A percentile compares a stretch with the other conserved stretches of the same genome.
phyloP scores from a whole-genome alignment of 2,797 vertebrate species.

The Anguilla pacifica region DNA sequence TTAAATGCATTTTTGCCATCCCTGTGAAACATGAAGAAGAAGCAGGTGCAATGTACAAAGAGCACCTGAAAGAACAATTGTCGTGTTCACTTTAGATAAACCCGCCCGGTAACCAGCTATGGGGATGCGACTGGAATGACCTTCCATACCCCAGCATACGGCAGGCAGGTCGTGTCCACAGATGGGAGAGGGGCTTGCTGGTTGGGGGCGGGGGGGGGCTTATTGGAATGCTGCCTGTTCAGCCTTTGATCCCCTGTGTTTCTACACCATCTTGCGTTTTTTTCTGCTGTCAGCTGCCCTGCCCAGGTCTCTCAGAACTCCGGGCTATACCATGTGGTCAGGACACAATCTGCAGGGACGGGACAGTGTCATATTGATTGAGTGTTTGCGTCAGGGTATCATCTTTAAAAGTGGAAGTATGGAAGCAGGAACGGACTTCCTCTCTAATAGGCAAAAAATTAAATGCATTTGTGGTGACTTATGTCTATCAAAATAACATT shows the following conservation, averaged over 20 bases:
- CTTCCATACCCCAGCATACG: not conserved
- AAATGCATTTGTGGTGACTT: not conserved
- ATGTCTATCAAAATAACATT: not conserved
- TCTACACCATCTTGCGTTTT: not conserved
- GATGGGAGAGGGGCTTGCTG: not conserved
- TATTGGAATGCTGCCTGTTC: constrained; percentile 22
- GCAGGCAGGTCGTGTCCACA: constrained; percentile 16
- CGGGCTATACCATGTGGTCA: not conserved
- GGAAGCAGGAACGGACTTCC: not conserved
- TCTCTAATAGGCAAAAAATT: not conserved
- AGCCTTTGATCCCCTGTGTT: constrained; percentile 24
- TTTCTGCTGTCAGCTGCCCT: not conserved
- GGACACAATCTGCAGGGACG: not conserved
- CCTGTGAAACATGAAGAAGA: not conserved
- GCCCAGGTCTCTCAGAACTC: not conserved
- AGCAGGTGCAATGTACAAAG: not conserved
- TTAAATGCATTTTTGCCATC: not conserved
- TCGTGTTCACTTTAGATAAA: not conserved
- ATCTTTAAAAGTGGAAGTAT: constrained; percentile 6
- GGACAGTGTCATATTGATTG: constrained; percentile 2
- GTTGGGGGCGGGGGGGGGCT: not conserved
- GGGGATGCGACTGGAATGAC: not conserved
- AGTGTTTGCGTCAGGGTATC: not conserved
- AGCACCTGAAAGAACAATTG: not conserved
- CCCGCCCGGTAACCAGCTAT: not conserved